Evolutionary conservation across 1,140 invertebrate species (phyloP).

Genomic region (Pseudomyrmex concolor): DNA sequence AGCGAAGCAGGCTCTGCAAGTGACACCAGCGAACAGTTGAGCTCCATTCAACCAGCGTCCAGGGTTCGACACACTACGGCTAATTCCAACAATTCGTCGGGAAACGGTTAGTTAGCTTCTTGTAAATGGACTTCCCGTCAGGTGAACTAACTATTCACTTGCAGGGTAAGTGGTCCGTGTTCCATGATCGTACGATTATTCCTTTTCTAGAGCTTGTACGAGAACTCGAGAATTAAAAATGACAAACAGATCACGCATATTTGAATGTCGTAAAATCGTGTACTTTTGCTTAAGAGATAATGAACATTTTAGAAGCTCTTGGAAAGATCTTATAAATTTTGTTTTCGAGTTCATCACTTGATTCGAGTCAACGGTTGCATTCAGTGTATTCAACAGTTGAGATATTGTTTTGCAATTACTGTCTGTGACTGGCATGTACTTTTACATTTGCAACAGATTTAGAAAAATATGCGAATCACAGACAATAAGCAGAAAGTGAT

Average conservation of each 20-base stretch:
- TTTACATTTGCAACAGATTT: no score
- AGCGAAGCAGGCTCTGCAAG: constrained; percentile 83
- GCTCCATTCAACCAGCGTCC: constrained; percentile 77
- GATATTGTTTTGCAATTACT: no score
- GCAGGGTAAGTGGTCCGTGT: constrained; percentile 76
- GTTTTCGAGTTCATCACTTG: constrained; percentile 14
- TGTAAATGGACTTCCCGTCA: constrained; percentile 74
- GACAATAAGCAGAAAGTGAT: no score
- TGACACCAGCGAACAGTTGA: constrained; percentile 81
- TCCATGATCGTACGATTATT: constrained; percentile 65
- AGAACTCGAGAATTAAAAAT: constrained; percentile 52
- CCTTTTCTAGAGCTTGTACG: constrained; percentile 49
- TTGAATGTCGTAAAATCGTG: not conserved
- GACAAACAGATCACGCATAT: not conserved
- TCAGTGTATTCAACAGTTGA: no score
- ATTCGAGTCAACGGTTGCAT: not conserved
- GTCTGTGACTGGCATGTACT: no score
- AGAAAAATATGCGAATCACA: no score
- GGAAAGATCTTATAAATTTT: constrained; percentile 5
- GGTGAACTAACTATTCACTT: constrained; percentile 77
- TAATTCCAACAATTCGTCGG: constrained; percentile 82
- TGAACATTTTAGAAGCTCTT: constrained; percentile 10
- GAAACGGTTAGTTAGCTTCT: constrained; percentile 84
- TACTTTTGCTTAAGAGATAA: not conserved
- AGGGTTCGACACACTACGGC: constrained; percentile 76